Percentiles rank a stretch among this genome's conserved stretches.
Conservation (phyloP, 2,113 vertebrate species). For the Capricornis sumatraensis region DNA sequence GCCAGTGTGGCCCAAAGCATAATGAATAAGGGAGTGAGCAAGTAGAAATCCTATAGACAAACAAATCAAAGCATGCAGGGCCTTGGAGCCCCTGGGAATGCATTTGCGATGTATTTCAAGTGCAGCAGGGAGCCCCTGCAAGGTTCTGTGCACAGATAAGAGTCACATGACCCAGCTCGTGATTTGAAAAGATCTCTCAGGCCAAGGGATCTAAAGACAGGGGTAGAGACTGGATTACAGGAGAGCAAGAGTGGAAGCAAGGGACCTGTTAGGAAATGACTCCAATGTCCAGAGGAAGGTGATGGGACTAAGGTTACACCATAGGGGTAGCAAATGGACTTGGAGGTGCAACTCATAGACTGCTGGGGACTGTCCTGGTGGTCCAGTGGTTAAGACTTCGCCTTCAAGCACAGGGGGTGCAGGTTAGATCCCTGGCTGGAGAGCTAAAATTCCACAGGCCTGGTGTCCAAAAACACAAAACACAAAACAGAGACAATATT, state of each 20-base stretch:
- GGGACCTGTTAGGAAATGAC: not conserved
- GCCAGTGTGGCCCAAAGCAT: not conserved
- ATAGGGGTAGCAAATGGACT: not conserved
- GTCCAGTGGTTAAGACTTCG: fast-evolving
- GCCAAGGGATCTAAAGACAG: not conserved
- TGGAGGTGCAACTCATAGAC: not conserved
- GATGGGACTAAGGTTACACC: not conserved
- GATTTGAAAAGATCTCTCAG: not conserved
- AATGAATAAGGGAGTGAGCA: not conserved
- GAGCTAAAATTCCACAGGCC: not conserved
- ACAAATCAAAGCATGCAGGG: not conserved
- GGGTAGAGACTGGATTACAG: not conserved
- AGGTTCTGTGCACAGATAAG: not conserved
- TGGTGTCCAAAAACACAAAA: not conserved
- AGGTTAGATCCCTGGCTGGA: not conserved
- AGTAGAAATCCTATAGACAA: not conserved
- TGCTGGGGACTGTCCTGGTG: not conserved
- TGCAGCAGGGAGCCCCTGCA: not conserved
- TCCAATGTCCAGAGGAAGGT: not conserved
- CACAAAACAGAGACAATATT: not conserved
- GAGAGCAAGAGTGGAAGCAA: not conserved
- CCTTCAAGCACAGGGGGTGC: not conserved
- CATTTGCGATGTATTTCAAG: not conserved
- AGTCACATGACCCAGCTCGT: not conserved
- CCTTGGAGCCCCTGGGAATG: not conserved